These are phyloP conservation scores for Fulica atra DNA, from an alignment of 2,113 vertebrate species.

Conservation along the genomic window DNA sequence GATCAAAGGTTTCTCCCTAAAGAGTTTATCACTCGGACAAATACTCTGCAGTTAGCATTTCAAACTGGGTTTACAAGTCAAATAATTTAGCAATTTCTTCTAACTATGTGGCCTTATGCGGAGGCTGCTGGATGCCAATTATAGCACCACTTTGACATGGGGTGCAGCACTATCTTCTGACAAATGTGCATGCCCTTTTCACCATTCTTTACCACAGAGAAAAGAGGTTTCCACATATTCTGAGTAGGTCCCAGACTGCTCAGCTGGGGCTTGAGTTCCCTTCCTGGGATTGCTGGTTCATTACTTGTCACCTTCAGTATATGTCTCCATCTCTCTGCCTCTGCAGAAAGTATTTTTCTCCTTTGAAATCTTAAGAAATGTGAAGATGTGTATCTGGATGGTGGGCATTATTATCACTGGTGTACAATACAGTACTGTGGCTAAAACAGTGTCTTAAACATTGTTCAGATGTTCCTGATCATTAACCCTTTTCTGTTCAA, in stretches of 20 bases:
- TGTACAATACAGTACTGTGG: neutral
- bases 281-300: neutral
- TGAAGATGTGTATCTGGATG: neutral
- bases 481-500: neutral
- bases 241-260: constrained; percentile 3
- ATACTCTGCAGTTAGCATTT: constrained; percentile 69
- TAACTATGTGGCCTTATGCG: constrained; percentile 36
- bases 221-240: neutral
- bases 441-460: neutral
- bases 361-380: neutral
- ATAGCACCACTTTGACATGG: constrained; percentile 15
- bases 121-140: constrained; percentile 58
- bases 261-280: neutral
- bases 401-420: neutral
- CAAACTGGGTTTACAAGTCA: constrained; percentile 64
- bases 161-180: constrained; percentile 18
- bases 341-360: neutral
- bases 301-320: neutral
- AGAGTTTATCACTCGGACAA: constrained; percentile 69
- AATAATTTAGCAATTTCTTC: constrained; percentile 71
- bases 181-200: neutral
- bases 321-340: neutral
- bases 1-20: constrained; percentile 70
- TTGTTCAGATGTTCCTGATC: neutral
- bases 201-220: neutral